Evolutionary conservation across 2,113 vertebrate species (phyloP), one percentile per base, ranked within the genome.

Genomic region (Piaya cayana): DNA sequence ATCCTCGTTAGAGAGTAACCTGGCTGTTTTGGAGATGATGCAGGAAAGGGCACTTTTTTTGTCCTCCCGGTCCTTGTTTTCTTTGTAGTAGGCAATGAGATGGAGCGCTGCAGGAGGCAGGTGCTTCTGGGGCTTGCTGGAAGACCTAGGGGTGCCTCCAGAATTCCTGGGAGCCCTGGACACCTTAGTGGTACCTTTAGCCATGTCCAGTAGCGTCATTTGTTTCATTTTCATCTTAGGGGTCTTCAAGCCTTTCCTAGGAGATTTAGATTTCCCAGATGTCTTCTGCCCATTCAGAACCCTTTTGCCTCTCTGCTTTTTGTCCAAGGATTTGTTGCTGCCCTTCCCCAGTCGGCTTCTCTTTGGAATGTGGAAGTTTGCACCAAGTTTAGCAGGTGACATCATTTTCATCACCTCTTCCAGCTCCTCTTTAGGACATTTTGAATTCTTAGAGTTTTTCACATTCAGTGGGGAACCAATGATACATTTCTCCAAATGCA

Each of bases 181-280:
- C 67, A 98, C 96, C 84, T 98, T 98, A 52, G 98, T 83, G 8
- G 98, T 97, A 76, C 98, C 98, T 97, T 99, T 99, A 39, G 99
- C 98, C 97, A 99, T 98, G 89, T 99, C 99, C 85, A 99, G 95
- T 53, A 99, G 96, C 3, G 99, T 99, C 98, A 99, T 99, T 95
- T 99, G 99, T 89, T 99, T 99, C 99, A 99, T 99, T 96, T 99
- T 99, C 79, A 98, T 98, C 95, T 99, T 99, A 3, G 98, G 93
- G 11, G 97, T 96, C 96, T 99, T 99, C 36, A 98, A 92, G 7
- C 98, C 98, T 95, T 99, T 99, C 96, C 98, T 98, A 67, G 98
- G 98, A 71, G 98, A 98, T n/a, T 97, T 98, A 16, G 97, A 83
- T 60, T 97, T 98, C 43, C 97, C 98, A 0, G 97, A 79, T 1